Base-by-base conservation (phyloP, 2,888 invertebrate species). In the Chalcis sispes region DNA sequence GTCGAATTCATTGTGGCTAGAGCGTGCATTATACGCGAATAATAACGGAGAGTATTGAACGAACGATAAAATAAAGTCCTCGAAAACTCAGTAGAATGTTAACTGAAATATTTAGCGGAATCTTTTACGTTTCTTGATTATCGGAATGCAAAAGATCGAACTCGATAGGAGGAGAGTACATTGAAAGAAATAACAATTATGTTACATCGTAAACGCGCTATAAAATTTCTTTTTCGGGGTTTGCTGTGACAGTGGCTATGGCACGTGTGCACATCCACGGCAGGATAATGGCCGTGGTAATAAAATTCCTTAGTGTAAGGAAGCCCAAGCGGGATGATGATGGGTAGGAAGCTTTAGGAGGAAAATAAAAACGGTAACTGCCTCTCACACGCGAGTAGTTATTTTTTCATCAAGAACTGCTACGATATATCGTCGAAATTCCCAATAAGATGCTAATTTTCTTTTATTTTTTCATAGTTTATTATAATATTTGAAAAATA, bases 141-240 rank as follows among this genome's bases (percentile, higher is more conserved):
- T n/a, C n/a, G n/a, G 7, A 20, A 32, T n/a, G n/a, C 36, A 20
- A 13, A 13, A 59, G 40, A 20, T 10, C 8, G 36, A 23, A 23
- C 13, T 10, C 2, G 46, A n/a, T 46, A 15, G 46, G 15, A 15
- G 8, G 36, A 20, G 20, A 32, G 69, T 52, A 71, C 18, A 71
- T 61, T 71, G 71, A 72, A 72, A 72, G 72, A 52, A 75, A 70
- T 80, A 81, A 82, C 82, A 82, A 83, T 83, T 80, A 81, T 76
- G 79, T 77, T 70, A 58, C 67, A 61, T 58, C 79, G 79, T 81
- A 80, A 84, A 82, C 79, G 79, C 74, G 73, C 78, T 72, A 79
- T 83, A 79, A 84, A 83, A 82, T 80, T 79, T 80, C 72, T 73
- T 64, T 77, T 77, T 27, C 67, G 42, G 20, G 42, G 32, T 13